A percentile compares a stretch with the other conserved stretches of the same genome.
Conservation (phyloP, 2,797 vertebrate genomes). For the Parauchenoglanis ngamensis region DNA sequence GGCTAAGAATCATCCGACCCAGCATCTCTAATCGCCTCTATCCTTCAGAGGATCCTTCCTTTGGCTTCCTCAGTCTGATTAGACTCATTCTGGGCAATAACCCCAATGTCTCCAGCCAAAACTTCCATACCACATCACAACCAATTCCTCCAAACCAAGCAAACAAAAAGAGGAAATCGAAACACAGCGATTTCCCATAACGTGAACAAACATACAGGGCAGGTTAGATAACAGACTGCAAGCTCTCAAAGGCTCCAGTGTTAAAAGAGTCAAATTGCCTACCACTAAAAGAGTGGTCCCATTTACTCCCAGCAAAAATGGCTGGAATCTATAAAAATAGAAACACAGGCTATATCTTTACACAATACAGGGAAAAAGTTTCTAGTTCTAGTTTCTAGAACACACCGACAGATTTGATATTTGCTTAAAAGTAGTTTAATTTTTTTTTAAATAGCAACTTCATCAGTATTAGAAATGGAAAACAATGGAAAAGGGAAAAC, state of each 20-base stretch:
- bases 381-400: not conserved
- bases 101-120: not conserved
- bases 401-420: not conserved
- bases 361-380: not conserved
- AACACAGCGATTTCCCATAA: slow-evolving; percentile 23
- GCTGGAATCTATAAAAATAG: not conserved
- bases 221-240: slow-evolving; percentile 28
- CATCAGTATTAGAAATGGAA: not conserved
- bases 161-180: slow-evolving; percentile 23
- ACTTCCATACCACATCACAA: not conserved
- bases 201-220: slow-evolving; percentile 16
- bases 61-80: not conserved
- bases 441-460: not conserved
- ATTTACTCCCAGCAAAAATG: not conserved
- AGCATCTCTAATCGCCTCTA: slow-evolving; percentile 15
- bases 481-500: not conserved
- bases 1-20: slow-evolving; percentile 31
- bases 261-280: slow-evolving; percentile 16
- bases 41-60: slow-evolving; percentile 3
- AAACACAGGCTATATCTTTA: not conserved
- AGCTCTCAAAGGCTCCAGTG: slow-evolving; percentile 15
- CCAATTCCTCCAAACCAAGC: not conserved
- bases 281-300: slow-evolving; percentile 15
- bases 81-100: slow-evolving; percentile 27
- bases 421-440: not conserved